Base-by-base conservation (phyloP, 2,113 vertebrate genomes). In the Oplegnathus fasciatus region DNA sequence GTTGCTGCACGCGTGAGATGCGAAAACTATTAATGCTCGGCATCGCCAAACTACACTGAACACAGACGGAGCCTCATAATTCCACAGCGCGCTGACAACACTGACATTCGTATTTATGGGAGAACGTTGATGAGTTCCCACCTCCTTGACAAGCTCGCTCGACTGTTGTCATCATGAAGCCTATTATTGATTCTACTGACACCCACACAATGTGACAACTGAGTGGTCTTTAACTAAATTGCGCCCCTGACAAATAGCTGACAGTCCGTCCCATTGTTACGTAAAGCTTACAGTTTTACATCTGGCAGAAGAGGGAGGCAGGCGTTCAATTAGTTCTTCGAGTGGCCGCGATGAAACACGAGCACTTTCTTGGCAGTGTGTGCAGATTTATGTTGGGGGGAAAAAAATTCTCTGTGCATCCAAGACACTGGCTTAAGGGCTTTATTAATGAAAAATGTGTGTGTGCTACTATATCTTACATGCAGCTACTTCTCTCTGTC, bases 151-250 rank as follows among this genome's bases (percentile, higher is more conserved):
- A 75, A 76, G 84, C 89, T 78, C 9, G 75, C 83, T 83, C n/a
- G 13, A 78, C 79, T 81, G 75, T 80, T 86, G 90, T 90, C 86
- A 86, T 91, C 86, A 74, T 60, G 84, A 89, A 78, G 87, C 74
- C 87, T 75, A 66, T 88, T 91, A 93, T 90, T 86, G 92, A 93
- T 92, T 89, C 92, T 70, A 46, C 78, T 75, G 88, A 92, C 92
- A 87, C 87, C 89, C 90, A 84, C 84, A 89, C 87, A 89, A 86
- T 86, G 87, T 86, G 87, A 90, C 86, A 86, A 90, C 84, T 34
- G 82, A 88, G 86, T 50, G 61, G 82, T 91, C 90, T 91, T 91
- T 91, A 89, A 90, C 88, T 87, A 90, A 92, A 92, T 72, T 83
- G 90, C 74, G 11, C 67, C 17, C 50, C 78, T 92, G 92, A 89